A percentile compares a stretch with the other conserved stretches of the same genome.
Evolutionary conservation across 1,140 invertebrate species (phyloP).

Genomic region (Notospermus geniculatus): DNA sequence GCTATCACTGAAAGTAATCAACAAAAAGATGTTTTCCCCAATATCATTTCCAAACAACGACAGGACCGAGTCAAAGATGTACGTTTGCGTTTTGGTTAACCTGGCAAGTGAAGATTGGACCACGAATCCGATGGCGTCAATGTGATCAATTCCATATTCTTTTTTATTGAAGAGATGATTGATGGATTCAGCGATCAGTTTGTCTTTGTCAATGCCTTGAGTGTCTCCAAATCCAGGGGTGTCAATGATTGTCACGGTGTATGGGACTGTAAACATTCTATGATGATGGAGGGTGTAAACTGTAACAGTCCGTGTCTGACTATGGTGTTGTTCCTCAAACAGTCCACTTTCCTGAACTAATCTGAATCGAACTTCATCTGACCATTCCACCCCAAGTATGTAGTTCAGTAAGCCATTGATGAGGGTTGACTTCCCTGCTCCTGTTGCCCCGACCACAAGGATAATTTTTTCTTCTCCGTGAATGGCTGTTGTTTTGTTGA

Average conservation of each 20-base stretch:
- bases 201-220: slow-evolving; percentile 26
- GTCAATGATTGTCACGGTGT: too few relatives aligned
- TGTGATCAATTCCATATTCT: slow-evolving; percentile 23
- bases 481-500: too few relatives aligned
- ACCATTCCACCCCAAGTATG: slow-evolving; percentile 18
- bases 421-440: too few relatives aligned
- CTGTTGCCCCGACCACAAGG: too few relatives aligned
- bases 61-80: slow-evolving; percentile 31
- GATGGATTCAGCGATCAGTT: slow-evolving; percentile 27
- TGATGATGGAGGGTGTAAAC: slow-evolving; percentile 20
- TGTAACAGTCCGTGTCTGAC: slow-evolving; percentile 29
- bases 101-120: slow-evolving; percentile 8
- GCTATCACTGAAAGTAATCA: slow-evolving; percentile 35
- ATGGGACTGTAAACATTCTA: not conserved
- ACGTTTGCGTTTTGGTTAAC: slow-evolving; percentile 14
- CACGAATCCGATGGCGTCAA: slow-evolving; percentile 28
- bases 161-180: slow-evolving; percentile 22
- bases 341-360: slow-evolving; percentile 14
- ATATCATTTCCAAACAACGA: slow-evolving; percentile 37
- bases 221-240: slow-evolving; percentile 24
- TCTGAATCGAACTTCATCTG: slow-evolving; percentile 15
- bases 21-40: slow-evolving; percentile 27
- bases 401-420: slow-evolving; percentile 13
- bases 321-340: slow-evolving; percentile 18
- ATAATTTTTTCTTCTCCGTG: too few relatives aligned